Conservation (phyloP, 2,113 vertebrate genomes). For the Mormoops blainvillei region DNA sequence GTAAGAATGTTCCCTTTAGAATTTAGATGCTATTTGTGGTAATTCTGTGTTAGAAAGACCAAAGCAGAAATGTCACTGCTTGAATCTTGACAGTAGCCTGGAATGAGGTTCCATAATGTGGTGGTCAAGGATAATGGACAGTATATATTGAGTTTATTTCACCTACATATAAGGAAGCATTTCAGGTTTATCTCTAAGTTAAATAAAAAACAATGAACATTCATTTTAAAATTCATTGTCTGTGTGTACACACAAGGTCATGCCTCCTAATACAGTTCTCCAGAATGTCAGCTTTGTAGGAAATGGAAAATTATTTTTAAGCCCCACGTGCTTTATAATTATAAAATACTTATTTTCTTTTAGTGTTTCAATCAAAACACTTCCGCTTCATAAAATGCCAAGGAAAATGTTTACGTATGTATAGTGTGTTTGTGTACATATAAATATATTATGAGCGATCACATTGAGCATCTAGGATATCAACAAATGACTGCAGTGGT, state of each 20-base stretch:
- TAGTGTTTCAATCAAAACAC: not conserved
- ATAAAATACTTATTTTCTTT: not conserved
- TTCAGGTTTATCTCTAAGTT: not conserved
- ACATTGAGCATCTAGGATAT: not conserved
- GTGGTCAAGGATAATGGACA: not conserved
- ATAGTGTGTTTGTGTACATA: not conserved
- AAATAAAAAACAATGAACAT: not conserved
- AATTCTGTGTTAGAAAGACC: not conserved
- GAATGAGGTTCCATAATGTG: not conserved
- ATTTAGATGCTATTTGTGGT: not conserved
- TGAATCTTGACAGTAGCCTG: not conserved
- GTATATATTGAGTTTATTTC: not conserved
- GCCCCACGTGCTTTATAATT: not conserved
- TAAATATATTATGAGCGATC: not conserved
- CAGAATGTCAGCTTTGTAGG: not conserved
- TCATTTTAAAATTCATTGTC: not conserved
- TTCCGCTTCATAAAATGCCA: not conserved
- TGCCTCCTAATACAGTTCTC: not conserved
- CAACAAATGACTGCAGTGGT: not conserved
- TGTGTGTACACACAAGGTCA: not conserved
- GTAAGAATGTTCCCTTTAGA: constrained; percentile 74
- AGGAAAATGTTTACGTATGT: not conserved
- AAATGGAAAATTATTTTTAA: not conserved
- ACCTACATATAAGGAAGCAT: not conserved
- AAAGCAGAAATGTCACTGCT: not conserved